These are phyloP conservation scores for Invenusta paracnida DNA, from an alignment of 2,888 invertebrate species.

Conservation along the genomic window DNA sequence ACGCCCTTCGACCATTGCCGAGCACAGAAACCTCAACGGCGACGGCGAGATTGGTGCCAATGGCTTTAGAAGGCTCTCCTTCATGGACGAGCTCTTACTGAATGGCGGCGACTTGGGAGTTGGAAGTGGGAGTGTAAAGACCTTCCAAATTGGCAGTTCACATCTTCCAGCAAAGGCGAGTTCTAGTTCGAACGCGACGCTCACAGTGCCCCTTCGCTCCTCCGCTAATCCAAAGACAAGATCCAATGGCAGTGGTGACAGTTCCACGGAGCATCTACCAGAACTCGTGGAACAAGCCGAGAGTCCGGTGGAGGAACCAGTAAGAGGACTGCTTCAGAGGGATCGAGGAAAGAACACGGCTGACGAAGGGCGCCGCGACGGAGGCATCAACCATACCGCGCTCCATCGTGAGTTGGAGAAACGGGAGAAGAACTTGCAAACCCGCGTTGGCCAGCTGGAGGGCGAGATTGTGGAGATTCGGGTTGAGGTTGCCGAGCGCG, in stretches of 20 bases:
- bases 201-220: no score
- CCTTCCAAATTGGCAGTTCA: no score
- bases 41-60: not conserved
- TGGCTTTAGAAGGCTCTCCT: not conserved
- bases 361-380: not conserved
- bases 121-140: no score
- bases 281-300: no score
- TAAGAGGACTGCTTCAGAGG: no score
- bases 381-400: not conserved
- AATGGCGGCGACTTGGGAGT: not conserved
- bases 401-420: not conserved
- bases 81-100: not conserved
- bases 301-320: no score
- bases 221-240: no score
- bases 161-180: no score
- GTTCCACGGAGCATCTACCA: no score
- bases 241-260: no score
- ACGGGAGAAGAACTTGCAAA: not conserved
- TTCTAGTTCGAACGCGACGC: no score
- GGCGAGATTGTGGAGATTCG: not conserved
- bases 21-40: not conserved
- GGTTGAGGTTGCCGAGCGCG: not conserved
- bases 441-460: not conserved
- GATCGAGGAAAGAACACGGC: no score
- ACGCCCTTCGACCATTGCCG: not conserved